A percentile compares a stretch with the other conserved stretches of the same genome.
Evolutionary conservation across 1,140 invertebrate genomes (phyloP).

Genomic region (Zaprionus capensis): DNA sequence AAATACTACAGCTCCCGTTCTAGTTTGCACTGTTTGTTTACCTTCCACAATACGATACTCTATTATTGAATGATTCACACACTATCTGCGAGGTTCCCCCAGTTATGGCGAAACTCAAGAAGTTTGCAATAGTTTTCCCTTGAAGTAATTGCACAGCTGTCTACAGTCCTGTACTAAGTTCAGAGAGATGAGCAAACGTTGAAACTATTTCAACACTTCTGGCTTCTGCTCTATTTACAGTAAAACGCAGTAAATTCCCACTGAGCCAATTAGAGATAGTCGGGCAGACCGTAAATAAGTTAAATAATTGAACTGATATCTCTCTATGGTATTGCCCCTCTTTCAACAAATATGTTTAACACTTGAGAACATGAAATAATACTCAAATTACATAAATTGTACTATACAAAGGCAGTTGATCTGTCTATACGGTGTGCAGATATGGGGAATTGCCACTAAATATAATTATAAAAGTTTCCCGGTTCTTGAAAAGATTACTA

Average conservation of each 20-base stretch:
- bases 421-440: no score
- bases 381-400: neutral
- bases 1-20: neutral
- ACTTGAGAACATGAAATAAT: neutral
- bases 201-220: neutral
- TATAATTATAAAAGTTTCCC: no score
- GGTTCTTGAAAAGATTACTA: no score
- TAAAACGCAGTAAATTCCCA: neutral
- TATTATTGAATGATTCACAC: constrained; percentile 16
- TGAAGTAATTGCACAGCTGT: neutral
- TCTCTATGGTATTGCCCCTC: neutral
- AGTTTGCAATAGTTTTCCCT: constrained; percentile 6
- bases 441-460: no score
- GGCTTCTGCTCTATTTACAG: neutral
- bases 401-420: no score
- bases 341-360: neutral
- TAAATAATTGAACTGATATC: neutral
- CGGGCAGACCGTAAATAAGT: neutral
- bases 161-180: neutral
- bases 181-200: neutral
- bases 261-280: neutral
- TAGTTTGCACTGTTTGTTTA: constrained; percentile 12
- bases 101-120: constrained; percentile 5
- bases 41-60: constrained; percentile 2
- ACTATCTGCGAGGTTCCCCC: constrained; percentile 15